Percentiles rank a stretch among this genome's conserved stretches.
Evolutionary conservation across 1,140 invertebrate species (phyloP).

Genomic region (Drosophila melanica): DNA sequence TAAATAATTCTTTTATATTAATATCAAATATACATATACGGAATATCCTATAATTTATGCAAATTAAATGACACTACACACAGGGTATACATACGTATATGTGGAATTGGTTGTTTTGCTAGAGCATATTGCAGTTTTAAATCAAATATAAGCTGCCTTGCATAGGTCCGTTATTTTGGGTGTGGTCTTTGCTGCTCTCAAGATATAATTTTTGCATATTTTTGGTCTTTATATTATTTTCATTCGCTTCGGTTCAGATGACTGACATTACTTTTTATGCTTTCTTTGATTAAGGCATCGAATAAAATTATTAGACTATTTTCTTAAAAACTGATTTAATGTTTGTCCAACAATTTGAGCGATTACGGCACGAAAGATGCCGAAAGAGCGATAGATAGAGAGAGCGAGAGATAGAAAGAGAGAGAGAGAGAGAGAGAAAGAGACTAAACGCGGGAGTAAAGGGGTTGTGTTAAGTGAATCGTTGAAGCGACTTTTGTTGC

Average conservation of each 20-base stretch:
- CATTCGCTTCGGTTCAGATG: neutral
- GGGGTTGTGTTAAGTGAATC: conserved; percentile 12
- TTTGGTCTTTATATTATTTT: neutral
- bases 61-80: too few species aligned
- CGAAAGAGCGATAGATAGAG: neutral
- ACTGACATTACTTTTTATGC: conserved; percentile 9
- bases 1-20: too few species aligned
- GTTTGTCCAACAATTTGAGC: conserved; percentile 67
- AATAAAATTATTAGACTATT: conserved; percentile 40
- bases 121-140: neutral
- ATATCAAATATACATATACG: too few species aligned
- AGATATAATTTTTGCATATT: conserved; percentile 8
- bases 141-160: neutral
- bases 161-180: neutral
- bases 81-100: neutral
- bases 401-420: neutral
- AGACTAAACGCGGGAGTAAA: neutral
- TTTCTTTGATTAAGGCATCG: neutral
- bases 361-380: conserved; percentile 42
- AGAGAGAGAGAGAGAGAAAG: neutral
- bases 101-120: neutral
- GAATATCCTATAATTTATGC: too few species aligned
- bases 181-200: neutral
- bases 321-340: conserved; percentile 46
- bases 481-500: conserved; percentile 18